Base-by-base conservation (phyloP, 2,113 vertebrate species). In the Prinia subflava region DNA sequence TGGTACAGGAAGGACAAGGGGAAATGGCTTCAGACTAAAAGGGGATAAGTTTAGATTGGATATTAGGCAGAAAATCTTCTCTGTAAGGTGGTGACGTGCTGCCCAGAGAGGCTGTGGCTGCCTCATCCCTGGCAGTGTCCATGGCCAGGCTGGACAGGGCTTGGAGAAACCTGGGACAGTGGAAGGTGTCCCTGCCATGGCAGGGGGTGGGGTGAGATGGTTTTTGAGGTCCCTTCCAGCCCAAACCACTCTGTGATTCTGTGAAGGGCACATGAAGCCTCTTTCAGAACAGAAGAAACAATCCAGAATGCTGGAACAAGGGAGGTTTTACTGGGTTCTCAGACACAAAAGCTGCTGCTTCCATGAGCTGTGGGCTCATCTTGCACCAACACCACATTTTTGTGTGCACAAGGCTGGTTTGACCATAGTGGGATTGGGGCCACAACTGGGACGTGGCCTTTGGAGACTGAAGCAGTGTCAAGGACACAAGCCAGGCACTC, bases 121-220 rank as follows among this genome's bases (percentile, higher is more conserved):
- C 9, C 8, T 2, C 67, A 53, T 53, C 21, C 20, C 39, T 73
- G 59, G 24, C 1, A 65, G 15, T 59, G n/a, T 3, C 39, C 46
- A 41, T 1, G 2, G 59, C 39, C 59, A 53, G 22, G 35, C 0
- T 70, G 35, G 49, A 63, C 1, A 3, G 30, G n/a, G 0, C 20
- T 59, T 71, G 65, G 28, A 65, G 37, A 27, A 41, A 0, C 6
- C 42, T 52, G 50, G 37, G 14, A 14, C 0, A 18, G 50, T 31
- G 59, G 52, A 15, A 46, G 17, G 19, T 46, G 57, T 59, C 23
- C 57, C 24, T 71, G 50, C 9, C 13, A 12, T 5, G 23, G 28
- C 60, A 60, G 28, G 11, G 11, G 3, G 3, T 37, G 33, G 20
- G 9, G 22, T 8, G 8, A 8, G 44, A 19, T 31, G n/a, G 13